Percentiles rank a stretch among this genome's conserved stretches.
These are phyloP conservation scores for Lepilemur ruficaudatus DNA, from an alignment of 2,797 vertebrate species.

Conservation along the genomic window DNA sequence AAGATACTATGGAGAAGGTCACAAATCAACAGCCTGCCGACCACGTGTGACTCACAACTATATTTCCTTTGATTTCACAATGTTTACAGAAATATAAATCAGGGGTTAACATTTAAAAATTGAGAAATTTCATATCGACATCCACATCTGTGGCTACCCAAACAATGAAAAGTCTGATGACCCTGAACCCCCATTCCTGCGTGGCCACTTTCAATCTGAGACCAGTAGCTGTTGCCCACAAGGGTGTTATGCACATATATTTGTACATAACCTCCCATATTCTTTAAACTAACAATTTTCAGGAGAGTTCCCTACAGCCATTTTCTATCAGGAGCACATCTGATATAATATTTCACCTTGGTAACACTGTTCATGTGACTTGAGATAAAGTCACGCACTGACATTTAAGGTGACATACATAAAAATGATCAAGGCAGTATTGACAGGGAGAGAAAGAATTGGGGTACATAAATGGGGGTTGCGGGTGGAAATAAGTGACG, in stretches of 20 bases:
- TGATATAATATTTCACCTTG: background rate
- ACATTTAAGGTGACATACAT: constrained; percentile 8
- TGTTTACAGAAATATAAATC: background rate
- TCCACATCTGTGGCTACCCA: background rate
- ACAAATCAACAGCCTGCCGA: background rate
- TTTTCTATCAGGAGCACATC: background rate
- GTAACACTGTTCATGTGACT: background rate
- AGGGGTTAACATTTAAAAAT: background rate
- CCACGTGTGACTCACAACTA: background rate
- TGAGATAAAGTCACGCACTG: background rate
- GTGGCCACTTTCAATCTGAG: background rate
- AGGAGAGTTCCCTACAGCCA: background rate
- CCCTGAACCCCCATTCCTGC: background rate
- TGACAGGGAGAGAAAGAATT: background rate
- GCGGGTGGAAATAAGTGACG: background rate
- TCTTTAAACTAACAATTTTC: background rate
- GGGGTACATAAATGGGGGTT: background rate
- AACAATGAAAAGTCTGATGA: background rate
- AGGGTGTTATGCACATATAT: background rate
- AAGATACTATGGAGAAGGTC: background rate
- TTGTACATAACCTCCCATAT: background rate
- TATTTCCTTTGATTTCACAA: background rate
- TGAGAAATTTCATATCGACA: background rate
- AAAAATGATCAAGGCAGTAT: background rate
- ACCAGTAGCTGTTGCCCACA: background rate